Evolutionary conservation across 2,113 vertebrate species (phyloP).

Genomic region (Ammospiza caudacuta): DNA sequence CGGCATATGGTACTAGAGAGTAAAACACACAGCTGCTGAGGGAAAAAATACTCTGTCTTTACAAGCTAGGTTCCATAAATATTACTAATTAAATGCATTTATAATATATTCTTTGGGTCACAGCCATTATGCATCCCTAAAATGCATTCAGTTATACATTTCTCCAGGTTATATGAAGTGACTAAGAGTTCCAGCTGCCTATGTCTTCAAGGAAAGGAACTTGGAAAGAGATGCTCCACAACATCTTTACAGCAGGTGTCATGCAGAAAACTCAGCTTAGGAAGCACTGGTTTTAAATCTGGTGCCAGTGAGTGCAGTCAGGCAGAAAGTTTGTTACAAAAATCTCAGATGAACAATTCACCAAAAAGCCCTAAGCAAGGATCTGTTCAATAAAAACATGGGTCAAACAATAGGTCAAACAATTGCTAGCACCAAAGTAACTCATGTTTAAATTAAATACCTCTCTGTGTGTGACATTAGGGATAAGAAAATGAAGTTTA

Average conservation of each 20-base stretch:
- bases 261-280: not conserved
- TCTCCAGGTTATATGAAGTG: not conserved
- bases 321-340: not conserved
- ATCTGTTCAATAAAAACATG: not conserved
- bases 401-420: constrained; percentile 10
- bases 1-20: not conserved
- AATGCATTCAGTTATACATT: not conserved
- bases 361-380: not conserved
- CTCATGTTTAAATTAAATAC: constrained; percentile 8
- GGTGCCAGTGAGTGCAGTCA: not conserved
- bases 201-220: not conserved
- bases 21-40: not conserved
- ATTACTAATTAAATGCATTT: not conserved
- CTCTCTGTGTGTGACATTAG: constrained; percentile 12
- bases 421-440: not conserved
- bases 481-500: constrained; percentile 49
- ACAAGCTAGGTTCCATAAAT: not conserved
- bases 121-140: not conserved
- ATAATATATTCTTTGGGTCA: not conserved
- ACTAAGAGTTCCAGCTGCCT: not conserved
- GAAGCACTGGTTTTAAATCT: not conserved
- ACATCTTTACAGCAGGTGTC: not conserved
- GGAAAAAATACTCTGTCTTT: not conserved
- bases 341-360: not conserved
- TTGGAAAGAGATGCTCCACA: not conserved